phyloP scores from a whole-genome alignment of 2,888 invertebrate genomes.

The Leptopterna dolabrata region DNA sequence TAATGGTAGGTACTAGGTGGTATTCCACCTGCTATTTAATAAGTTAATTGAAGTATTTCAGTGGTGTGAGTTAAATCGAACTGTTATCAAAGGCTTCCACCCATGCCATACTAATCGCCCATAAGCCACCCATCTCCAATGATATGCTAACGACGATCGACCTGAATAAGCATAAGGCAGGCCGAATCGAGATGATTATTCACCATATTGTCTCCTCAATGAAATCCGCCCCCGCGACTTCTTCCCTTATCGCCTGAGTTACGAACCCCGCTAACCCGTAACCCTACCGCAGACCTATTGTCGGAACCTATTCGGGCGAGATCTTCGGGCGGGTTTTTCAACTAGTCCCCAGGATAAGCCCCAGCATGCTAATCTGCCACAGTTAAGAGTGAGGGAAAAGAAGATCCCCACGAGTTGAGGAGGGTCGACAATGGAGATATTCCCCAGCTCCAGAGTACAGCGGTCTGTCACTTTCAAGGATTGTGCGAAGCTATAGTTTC shows the following conservation, averaged over 20 bases:
- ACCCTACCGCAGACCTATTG: conserved; percentile 11
- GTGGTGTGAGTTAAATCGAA: not conserved
- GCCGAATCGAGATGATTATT: not conserved
- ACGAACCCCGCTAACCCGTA: not conserved
- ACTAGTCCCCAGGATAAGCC: not conserved
- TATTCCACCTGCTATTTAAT: no score
- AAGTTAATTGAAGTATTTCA: no score
- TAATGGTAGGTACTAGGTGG: no score
- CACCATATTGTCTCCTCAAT: conserved; percentile 4
- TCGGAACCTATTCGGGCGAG: not conserved
- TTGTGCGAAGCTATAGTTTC: not conserved
- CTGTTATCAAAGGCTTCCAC: not conserved
- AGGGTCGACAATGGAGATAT: conserved; percentile 20
- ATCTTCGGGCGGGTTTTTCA: not conserved
- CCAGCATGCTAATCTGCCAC: conserved; percentile 7
- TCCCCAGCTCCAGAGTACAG: not conserved
- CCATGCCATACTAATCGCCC: not conserved
- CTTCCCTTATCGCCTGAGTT: not conserved
- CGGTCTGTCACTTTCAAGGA: not conserved
- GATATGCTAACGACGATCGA: conserved; percentile 1
- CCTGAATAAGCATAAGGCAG: not conserved
- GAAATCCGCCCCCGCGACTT: not conserved
- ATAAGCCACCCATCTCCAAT: not conserved
- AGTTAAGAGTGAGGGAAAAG: conserved; percentile 9
- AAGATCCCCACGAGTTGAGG: not conserved